Evolutionary conservation across 2,888 invertebrate species (phyloP).

Genomic region (Polietes domitor): DNA sequence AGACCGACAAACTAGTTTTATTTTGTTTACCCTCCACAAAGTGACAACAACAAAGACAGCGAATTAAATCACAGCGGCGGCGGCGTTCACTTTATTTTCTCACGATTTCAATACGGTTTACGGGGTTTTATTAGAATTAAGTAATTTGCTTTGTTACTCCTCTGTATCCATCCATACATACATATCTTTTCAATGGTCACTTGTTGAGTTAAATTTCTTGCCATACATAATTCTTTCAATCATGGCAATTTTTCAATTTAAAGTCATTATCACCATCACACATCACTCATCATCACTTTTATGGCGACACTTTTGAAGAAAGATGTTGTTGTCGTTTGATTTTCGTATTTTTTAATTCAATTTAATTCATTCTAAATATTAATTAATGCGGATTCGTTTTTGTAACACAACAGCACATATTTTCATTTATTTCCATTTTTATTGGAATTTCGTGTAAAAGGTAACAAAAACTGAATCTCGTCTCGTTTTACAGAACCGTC

Average conservation of each 20-base stretch:
- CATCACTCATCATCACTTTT: conserved; percentile 1
- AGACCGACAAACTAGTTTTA: background rate
- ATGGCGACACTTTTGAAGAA: background rate
- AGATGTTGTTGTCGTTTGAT: background rate
- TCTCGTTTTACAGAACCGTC: conserved; percentile 57
- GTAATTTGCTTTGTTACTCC: conserved; percentile 2
- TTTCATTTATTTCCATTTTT: conserved; percentile 9
- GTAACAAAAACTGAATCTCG: background rate
- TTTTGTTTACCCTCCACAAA: background rate
- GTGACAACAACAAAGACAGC: background rate
- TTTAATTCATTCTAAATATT: background rate
- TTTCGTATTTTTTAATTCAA: conserved; percentile 8
- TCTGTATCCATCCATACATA: too few species aligned
- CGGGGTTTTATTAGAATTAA: conserved; percentile 13
- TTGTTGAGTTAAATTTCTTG: background rate
- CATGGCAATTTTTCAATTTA: conserved; percentile 28
- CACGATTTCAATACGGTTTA: conserved; percentile 5
- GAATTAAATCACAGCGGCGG: background rate
- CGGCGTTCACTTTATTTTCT: background rate
- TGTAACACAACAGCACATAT: background rate
- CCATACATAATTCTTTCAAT: background rate
- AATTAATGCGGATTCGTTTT: background rate
- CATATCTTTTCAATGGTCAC: background rate
- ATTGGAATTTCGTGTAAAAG: background rate
- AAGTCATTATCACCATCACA: conserved; percentile 25